A percentile compares a stretch with the other conserved stretches of the same genome.
These are phyloP conservation scores for Syrrhaptes paradoxus DNA, from an alignment of 2,113 vertebrate species.

Conservation along the genomic window DNA sequence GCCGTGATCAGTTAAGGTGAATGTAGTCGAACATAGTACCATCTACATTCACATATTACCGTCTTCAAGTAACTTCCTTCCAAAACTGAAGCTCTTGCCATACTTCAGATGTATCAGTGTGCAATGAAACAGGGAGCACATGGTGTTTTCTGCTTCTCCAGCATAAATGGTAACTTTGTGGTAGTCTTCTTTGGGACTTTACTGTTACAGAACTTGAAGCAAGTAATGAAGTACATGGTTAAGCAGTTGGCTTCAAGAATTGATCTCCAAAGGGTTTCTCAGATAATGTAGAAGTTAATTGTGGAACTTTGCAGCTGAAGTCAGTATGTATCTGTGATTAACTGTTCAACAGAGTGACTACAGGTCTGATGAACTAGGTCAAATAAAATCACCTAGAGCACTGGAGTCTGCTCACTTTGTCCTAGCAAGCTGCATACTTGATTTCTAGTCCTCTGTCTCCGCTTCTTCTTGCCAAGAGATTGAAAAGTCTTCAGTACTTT, in stretches of 20 bases:
- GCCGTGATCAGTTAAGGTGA: background rate
- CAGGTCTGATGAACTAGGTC: background rate
- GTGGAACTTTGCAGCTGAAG: background rate
- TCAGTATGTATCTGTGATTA: background rate
- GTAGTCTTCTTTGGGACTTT: background rate
- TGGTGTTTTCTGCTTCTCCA: background rate
- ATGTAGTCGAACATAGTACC: accelerated
- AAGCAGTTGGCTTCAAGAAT: background rate
- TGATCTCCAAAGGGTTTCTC: background rate
- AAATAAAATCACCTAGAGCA: background rate
- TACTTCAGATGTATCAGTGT: background rate
- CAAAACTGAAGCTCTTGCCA: background rate
- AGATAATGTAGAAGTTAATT: background rate
- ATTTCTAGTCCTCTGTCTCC: background rate
- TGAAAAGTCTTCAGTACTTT: background rate
- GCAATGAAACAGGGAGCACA: accelerated
- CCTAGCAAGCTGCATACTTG: background rate
- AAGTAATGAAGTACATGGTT: background rate
- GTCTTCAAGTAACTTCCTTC: background rate
- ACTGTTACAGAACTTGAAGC: background rate
- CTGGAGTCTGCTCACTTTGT: background rate
- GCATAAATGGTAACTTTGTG: background rate
- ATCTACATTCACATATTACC: background rate
- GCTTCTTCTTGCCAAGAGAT: background rate
- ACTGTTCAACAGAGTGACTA: background rate